A percentile compares a stretch with the other conserved stretches of the same genome.
Conservation (phyloP, 2,888 invertebrate species). For the Gonocerus acuteangulatus region DNA sequence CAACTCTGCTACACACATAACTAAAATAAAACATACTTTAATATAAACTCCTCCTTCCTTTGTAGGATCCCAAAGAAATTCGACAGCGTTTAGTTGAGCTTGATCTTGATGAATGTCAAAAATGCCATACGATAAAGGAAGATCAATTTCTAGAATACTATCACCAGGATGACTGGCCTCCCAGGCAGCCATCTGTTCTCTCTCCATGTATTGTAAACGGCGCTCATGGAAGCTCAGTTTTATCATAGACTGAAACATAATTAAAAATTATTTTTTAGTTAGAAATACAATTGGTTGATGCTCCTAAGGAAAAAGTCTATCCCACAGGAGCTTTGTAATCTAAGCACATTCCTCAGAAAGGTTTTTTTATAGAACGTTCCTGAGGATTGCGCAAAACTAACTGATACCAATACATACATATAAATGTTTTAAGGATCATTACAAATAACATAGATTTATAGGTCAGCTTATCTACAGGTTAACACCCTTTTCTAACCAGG, state of each 20-base stretch:
- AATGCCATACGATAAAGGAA: slow-evolving; percentile 88
- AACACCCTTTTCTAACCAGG: no score
- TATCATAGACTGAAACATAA: slow-evolving; percentile 62
- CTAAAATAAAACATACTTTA: slow-evolving; percentile 57
- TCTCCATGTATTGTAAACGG: slow-evolving; percentile 88
- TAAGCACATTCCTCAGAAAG: no score
- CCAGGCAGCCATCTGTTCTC: slow-evolving; percentile 89
- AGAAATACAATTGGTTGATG: no score
- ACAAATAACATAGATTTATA: no score
- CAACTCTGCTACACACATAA: no score
- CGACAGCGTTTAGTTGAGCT: slow-evolving; percentile 66
- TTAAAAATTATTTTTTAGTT: not conserved
- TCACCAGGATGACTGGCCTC: slow-evolving; percentile 82
- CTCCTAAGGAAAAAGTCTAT: no score
- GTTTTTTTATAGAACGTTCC: no score
- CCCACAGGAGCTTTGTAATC: no score
- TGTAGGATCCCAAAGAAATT: slow-evolving; percentile 91
- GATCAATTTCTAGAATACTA: slow-evolving; percentile 84
- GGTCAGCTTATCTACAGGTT: no score
- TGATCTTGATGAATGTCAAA: slow-evolving; percentile 69
- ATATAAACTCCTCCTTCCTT: slow-evolving; percentile 93
- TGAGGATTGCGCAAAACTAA: no score
- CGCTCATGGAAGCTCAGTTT: slow-evolving; percentile 94
- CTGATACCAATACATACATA: no score
- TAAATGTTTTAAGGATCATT: no score